Evolutionary conservation across 2,888 invertebrate genomes (phyloP).

Genomic region (Epinotia nisella): DNA sequence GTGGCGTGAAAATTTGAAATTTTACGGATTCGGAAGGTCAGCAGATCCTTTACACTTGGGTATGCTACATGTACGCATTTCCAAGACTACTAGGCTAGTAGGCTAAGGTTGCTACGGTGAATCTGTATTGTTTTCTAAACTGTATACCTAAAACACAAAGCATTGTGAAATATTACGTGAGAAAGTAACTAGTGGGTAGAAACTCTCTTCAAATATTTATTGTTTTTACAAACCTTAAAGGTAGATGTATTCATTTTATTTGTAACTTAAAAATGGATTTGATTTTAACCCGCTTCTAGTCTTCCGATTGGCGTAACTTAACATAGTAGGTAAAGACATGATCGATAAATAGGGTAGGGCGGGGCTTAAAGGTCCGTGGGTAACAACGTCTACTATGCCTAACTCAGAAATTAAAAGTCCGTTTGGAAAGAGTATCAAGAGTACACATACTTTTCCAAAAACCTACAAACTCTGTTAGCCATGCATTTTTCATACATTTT

Average conservation of each 20-base stretch:
- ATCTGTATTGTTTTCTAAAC: background rate
- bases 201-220: background rate
- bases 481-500: no score
- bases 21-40: conserved; percentile 16
- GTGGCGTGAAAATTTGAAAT: conserved; percentile 12
- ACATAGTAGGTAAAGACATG: no score
- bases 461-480: no score
- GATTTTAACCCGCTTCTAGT: background rate
- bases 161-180: background rate
- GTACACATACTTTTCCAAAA: no score
- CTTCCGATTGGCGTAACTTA: no score
- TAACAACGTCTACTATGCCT: no score
- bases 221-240: background rate
- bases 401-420: no score
- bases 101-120: conserved; percentile 10
- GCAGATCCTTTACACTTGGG: background rate
- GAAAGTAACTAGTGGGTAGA: background rate
- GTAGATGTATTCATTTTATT: background rate
- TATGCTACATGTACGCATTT: background rate
- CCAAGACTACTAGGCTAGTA: conserved; percentile 2
- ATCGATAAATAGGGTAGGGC: no score
- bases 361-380: no score
- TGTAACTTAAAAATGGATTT: background rate
- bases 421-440: no score
- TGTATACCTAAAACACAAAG: background rate